phyloP scores from a whole-genome alignment of 2,113 vertebrate genomes.

The Channa maculata region DNA sequence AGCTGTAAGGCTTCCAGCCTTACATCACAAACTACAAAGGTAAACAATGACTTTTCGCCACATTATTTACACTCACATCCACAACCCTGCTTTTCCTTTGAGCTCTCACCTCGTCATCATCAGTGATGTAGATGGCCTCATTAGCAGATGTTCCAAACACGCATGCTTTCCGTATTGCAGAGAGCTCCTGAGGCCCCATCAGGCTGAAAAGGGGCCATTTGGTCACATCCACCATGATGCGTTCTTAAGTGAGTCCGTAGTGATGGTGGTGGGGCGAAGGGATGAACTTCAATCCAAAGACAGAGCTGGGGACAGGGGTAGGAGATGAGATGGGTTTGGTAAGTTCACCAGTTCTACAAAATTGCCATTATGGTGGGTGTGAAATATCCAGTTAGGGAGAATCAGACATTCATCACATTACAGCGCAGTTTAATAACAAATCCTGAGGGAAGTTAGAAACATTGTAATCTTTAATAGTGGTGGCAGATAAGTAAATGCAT shows the following conservation, averaged over 20 bases:
- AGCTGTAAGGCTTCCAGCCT: background rate
- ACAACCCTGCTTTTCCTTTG: background rate
- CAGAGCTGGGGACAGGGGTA: background rate
- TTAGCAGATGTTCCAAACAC: conserved; percentile 95
- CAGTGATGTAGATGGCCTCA: conserved; percentile 92
- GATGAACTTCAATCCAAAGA: conserved; percentile 25
- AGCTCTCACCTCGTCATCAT: conserved; percentile 89
- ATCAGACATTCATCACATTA: background rate
- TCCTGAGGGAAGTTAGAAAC: too few species aligned
- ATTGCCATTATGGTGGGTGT: conserved; percentile 7
- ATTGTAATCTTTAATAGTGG: too few species aligned
- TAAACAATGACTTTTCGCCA: background rate
- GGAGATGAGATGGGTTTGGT: background rate
- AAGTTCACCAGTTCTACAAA: conserved; percentile 25
- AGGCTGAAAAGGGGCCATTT: conserved; percentile 97
- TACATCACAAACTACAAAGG: background rate
- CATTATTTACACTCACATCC: background rate
- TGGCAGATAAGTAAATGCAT: too few species aligned
- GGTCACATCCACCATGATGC: conserved; percentile 92
- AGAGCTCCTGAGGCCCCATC: conserved; percentile 88
- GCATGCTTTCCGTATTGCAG: conserved; percentile 89
- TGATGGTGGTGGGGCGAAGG: background rate
- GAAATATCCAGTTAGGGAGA: conserved; percentile 7
- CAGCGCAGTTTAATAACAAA: too few species aligned
- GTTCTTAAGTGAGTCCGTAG: background rate